A percentile compares a stretch with the other conserved stretches of the same genome.
Conservation (phyloP, 2,797 vertebrate species). For the Chelmon rostratus region DNA sequence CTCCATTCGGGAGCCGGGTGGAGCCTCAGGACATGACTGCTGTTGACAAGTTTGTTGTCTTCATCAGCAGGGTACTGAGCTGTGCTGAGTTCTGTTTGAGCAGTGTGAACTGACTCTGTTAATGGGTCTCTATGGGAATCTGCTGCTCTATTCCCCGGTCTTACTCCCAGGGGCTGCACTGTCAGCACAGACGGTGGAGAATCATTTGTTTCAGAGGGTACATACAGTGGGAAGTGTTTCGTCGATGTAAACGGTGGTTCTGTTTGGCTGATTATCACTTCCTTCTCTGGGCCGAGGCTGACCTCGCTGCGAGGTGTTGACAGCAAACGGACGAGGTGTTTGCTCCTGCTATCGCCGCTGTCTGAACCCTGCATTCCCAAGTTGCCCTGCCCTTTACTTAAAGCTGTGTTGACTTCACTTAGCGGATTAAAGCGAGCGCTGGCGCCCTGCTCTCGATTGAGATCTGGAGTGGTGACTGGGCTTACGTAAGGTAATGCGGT, state of each 20-base stretch:
- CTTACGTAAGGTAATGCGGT: slow-evolving; percentile 78
- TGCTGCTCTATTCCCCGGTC: slow-evolving; percentile 63
- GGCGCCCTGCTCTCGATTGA: slow-evolving; percentile 61
- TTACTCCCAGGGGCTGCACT: slow-evolving; percentile 73
- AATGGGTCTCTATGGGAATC: slow-evolving; percentile 78
- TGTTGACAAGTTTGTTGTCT: slow-evolving; percentile 76
- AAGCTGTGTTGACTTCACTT: slow-evolving; percentile 57
- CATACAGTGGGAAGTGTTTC: slow-evolving; percentile 69
- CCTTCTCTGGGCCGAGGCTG: slow-evolving; percentile 68
- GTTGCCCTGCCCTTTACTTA: slow-evolving; percentile 65
- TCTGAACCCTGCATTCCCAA: slow-evolving; percentile 57
- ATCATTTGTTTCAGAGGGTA: slow-evolving; percentile 72
- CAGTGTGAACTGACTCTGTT: slow-evolving; percentile 71
- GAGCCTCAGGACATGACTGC: slow-evolving; percentile 86
- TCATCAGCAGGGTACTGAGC: slow-evolving; percentile 77
- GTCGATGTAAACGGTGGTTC: slow-evolving; percentile 72
- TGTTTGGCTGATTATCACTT: slow-evolving; percentile 67
- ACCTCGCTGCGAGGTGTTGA: slow-evolving; percentile 79
- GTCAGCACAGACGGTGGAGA: slow-evolving; percentile 73
- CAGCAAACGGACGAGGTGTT: slow-evolving; percentile 69
- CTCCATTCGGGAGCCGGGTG: slow-evolving; percentile 79
- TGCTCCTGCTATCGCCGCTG: slow-evolving; percentile 66
- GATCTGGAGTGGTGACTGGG: slow-evolving; percentile 70
- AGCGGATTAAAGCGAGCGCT: slow-evolving; percentile 66
- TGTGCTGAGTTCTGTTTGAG: slow-evolving; percentile 71